A percentile compares a stretch with the other conserved stretches of the same genome.
Conservation (phyloP, 2,113 vertebrate species). For the Heliornis fulica region DNA sequence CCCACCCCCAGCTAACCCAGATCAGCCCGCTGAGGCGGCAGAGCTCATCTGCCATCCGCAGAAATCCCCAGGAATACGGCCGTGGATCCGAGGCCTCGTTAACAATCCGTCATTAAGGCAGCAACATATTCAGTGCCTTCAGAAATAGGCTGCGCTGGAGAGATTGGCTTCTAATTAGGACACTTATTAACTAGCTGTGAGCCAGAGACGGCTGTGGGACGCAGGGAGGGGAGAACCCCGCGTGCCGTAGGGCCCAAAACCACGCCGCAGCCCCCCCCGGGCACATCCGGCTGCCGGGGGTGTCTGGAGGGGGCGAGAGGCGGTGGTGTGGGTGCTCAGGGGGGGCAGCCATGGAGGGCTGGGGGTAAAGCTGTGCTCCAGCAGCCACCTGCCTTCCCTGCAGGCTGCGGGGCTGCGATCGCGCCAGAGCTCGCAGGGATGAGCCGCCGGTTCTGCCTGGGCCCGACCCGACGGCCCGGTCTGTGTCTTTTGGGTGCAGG, state of each 20-base stretch:
- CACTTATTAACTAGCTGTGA: constrained; percentile 33
- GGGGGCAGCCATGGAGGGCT: background rate
- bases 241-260: background rate
- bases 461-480: rapidly evolving
- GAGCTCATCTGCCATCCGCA: constrained; percentile 22
- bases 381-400: background rate
- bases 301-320: background rate
- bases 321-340: background rate
- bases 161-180: constrained; percentile 49
- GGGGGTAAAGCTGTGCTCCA: background rate
- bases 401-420: background rate
- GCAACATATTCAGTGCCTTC: background rate
- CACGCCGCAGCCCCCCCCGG: rapidly evolving
- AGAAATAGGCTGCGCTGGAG: constrained; percentile 42
- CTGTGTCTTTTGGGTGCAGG: constrained; percentile 67
- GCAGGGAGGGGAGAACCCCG: background rate
- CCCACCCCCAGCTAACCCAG: background rate
- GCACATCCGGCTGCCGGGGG: rapidly evolving
- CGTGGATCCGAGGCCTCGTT: constrained; percentile 53
- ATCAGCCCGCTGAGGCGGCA: background rate
- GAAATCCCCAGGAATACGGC: constrained; percentile 58
- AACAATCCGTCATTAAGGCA: constrained; percentile 47
- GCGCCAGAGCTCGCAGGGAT: background rate
- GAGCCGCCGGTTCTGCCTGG: background rate
- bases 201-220: constrained; percentile 8